Base-by-base conservation (phyloP, 2,888 invertebrate genomes). In the Liposcelis brunnea region DNA sequence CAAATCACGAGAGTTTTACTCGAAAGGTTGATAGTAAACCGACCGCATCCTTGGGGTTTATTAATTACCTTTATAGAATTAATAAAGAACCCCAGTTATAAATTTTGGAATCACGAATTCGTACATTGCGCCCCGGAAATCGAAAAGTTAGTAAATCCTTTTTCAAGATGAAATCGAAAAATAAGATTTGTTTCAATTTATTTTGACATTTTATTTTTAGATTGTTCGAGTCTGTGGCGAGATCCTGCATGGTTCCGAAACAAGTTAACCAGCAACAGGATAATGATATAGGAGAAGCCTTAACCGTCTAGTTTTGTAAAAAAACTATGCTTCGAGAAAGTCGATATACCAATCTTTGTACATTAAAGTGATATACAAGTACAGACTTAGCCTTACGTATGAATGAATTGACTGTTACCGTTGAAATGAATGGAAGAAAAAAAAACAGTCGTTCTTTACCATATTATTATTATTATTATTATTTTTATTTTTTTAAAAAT, bases 101-200 rank as follows among this genome's bases (percentile, higher is more conserved):
- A 94, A 64, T 98, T 99, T 67, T 98, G 98, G 97, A 80, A 82
- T 52, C 97, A 98, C 59, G 95, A 98, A 59, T 99, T 99, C 67
- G 97, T 98, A 1, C 93, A 94, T 60, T 99, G 98, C 65, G 97
- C 98, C 15, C 94, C 97, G 1, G 98, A 99, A 68, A 97, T 99
- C 56, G 94, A 95, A 69, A 95, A 95, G 91, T 93, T 66, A 76
- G 83, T 74, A 34, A n/a, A 32, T 44, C 19, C 42, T 49, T 48
- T 44, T 42, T 48, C 32, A 46, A 44, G 47, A 42, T 51, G 15
- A 34, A 42, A 18, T 18, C 5, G 12, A 33, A 8, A 8, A 26
- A 26, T 26, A 4, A 26, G 26, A 26, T 26, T 6, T 26, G 26
- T 26, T n/a, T 47, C 12, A 45, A 32, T 44, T 33, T 49, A 45